Base-by-base conservation (phyloP, 2,797 vertebrate genomes). In the Sebastiscus albofasciatus region DNA sequence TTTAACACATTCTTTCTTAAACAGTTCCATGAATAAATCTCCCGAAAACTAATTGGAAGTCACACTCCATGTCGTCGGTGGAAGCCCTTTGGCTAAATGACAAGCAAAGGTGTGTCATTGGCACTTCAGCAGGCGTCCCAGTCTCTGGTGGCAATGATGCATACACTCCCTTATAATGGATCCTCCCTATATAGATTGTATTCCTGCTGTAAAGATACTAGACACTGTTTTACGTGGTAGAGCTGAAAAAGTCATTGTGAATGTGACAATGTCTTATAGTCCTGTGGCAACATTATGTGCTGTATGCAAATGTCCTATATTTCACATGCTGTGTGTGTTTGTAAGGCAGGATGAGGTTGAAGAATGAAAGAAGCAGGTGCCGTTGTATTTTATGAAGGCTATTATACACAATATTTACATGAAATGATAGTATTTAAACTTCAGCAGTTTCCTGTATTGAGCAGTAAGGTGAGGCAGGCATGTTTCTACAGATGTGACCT, bases 31-130 rank as follows among this genome's bases (percentile, higher is more conserved):
- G 92, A 90, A 87, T 91, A 93, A 93, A 94, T 93, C 89, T 91
- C 77, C 69, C 56, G 60, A 84, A 93, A 93, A 89, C 87, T 90
- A 94, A 93, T 94, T 93, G 90, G 85, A 93, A 93, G 89, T 92
- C 90, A 92, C 80, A 88, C 75, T 88, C 81, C 82, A 87, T 84
- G 77, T 87, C 77, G 46, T 66, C n/a, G 36, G 49, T 79, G 52
- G 75, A 90, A 84, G 77, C 79, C 87, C 83, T 83, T 88, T 85
- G 86, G 83, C 82, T 89, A 85, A 90, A 91, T 88, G 82, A 92
- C 80, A 90, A 81, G 85, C 29, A 85, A 79, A 93, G 89, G 87
- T 85, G 85, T 86, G 88, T 84, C 87, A 83, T 62, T 81, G 69
- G n/a, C 77, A 72, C 54, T 75, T 79, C 67, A 86, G 82, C 62